Evolutionary conservation across 2,113 vertebrate species (phyloP), one percentile per base, ranked within the genome.

Genomic region (Uria aalge): DNA sequence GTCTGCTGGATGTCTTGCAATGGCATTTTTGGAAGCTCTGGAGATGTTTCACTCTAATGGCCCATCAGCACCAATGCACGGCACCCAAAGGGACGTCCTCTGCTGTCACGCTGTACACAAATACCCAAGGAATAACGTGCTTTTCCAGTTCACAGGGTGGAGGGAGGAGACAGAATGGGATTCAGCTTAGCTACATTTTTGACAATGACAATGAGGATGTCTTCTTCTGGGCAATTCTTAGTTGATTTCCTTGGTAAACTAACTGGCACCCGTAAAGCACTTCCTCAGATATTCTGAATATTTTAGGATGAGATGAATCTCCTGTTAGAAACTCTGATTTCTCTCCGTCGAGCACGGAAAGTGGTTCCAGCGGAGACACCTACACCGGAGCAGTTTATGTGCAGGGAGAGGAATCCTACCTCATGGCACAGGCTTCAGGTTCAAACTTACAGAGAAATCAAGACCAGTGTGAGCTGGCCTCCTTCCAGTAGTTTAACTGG

Each of bases 281-380:
- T 36, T 40, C 27, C 47, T 55, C 8, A 4, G 14, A 19, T 1
- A 3, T 22, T 22, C 30, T n/a, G 52, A 47, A 2, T 82, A 36
- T 40, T 88, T 64, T 18, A 40, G 41, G 15, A 43, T 43, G 22
- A 63, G 30, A 64, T 8, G 2, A 57, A 53, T n/a, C 41, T 48
- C 18, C 36, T 12, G 45, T 26, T 12, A 36, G 20, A 55, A 29
- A 11, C 19, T 36, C 11, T 6, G 55, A 8, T 19, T 32, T 20
- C 15, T 32, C 43, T 43, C 29, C 21, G 1, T 5, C 1, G 3
- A 72, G 40, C 30, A 21, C 0, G 7, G 43, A 12, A 36, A 24
- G 21, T 0, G 4, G 64, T 30, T 50, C 27, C 29, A 13, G 16
- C 4, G 2, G n/a, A 48, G 47, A 50, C 27, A 22, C 15, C 45